These are phyloP conservation scores for Eilema caniola DNA, from an alignment of 2,888 invertebrate species.

Conservation along the genomic window DNA sequence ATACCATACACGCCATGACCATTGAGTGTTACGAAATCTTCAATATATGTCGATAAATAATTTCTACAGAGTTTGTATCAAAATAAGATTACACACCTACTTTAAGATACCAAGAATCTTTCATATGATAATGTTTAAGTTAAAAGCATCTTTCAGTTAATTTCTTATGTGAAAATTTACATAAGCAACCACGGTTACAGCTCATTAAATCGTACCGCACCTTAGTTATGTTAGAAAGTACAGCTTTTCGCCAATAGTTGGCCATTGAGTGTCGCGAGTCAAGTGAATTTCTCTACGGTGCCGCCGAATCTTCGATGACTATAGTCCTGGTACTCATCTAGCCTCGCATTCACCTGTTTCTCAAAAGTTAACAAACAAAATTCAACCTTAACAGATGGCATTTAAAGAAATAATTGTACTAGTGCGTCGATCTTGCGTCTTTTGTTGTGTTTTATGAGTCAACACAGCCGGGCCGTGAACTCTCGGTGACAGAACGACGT, in stretches of 20 bases:
- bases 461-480: conserved; percentile 72
- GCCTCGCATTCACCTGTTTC: conserved; percentile 46
- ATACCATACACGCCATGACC: conserved; percentile 31
- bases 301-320: conserved; percentile 72
- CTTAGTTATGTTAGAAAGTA: conserved; percentile 71
- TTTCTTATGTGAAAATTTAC: conserved; percentile 52
- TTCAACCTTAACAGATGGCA: conserved; percentile 50
- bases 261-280: conserved; percentile 60
- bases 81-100: conserved; percentile 44
- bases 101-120: conserved; percentile 49
- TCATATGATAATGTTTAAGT: conserved; percentile 48
- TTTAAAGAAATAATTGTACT: conserved; percentile 51
- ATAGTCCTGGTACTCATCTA: conserved; percentile 61
- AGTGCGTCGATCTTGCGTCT: conserved; percentile 40
- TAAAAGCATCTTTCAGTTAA: conserved; percentile 53
- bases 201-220: conserved; percentile 56
- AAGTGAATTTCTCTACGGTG: conserved; percentile 70
- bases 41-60: conserved; percentile 42
- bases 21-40: conserved; percentile 36
- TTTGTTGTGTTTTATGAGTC: conserved; percentile 76
- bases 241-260: conserved; percentile 69
- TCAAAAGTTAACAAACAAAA: conserved; percentile 45
- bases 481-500: conserved; percentile 72
- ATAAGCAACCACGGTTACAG: conserved; percentile 52
- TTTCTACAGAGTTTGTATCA: conserved; percentile 32